Conservation (phyloP, 1,140 invertebrate genomes). For the Leptinotarsa defecta region DNA sequence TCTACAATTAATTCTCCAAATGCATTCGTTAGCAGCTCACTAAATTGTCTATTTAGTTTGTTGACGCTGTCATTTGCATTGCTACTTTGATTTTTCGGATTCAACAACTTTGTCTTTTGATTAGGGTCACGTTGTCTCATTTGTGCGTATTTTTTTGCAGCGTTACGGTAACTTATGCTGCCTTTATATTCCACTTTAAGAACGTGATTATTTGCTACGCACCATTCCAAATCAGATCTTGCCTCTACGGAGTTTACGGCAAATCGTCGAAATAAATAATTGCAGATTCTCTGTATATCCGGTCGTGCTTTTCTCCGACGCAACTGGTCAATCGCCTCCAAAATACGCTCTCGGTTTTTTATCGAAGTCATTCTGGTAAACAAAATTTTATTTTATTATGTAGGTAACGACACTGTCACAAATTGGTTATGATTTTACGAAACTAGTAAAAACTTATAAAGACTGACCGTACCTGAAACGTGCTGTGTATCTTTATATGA, state of each 20-base stretch:
- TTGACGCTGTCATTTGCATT: constrained; percentile 26
- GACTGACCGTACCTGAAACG: not conserved
- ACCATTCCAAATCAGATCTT: constrained; percentile 72
- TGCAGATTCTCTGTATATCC: constrained; percentile 80
- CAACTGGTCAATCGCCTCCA: constrained; percentile 84
- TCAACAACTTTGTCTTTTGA: constrained; percentile 52
- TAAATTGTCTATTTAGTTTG: constrained; percentile 52
- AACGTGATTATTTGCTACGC: constrained; percentile 76
- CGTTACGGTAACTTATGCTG: constrained; percentile 81
- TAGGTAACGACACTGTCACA: not conserved
- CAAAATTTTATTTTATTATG: not conserved
- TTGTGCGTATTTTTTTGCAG: constrained; percentile 68
- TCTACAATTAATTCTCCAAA: constrained; percentile 70
- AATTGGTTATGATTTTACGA: not conserved
- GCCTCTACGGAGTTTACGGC: constrained; percentile 73
- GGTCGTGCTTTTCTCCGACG: constrained; percentile 80
- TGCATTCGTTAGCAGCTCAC: constrained; percentile 65
- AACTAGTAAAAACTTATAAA: not conserved
- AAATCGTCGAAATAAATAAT: constrained; percentile 75
- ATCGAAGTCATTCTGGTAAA: constrained; percentile 55
- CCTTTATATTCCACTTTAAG: constrained; percentile 87
- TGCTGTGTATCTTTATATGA: not conserved
- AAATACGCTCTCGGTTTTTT: constrained; percentile 73
- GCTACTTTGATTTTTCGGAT: constrained; percentile 35
- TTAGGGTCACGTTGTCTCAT: constrained; percentile 59